Percentiles rank a stretch among this genome's conserved stretches.
phyloP scores from a whole-genome alignment of 1,140 invertebrate species.

The Penaeus vannamei region DNA sequence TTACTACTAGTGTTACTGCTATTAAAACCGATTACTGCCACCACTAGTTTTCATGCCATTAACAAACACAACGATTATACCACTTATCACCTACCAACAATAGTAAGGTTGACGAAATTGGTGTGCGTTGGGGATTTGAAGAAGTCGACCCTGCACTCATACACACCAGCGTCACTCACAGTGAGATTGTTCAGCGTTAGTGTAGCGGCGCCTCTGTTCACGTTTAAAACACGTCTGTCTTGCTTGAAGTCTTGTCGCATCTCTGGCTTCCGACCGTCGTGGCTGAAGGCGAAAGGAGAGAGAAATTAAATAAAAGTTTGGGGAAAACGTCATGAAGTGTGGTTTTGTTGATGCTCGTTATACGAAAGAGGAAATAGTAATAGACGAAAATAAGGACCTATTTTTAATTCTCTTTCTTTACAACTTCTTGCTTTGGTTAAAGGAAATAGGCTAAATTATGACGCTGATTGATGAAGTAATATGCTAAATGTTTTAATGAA shows the following conservation, averaged over 20 bases:
- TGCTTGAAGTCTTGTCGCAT: slow-evolving; percentile 50
- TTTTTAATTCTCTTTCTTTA: too few relatives aligned
- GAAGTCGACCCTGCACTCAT: slow-evolving; percentile 72
- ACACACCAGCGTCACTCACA: slow-evolving; percentile 69
- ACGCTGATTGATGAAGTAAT: too few relatives aligned
- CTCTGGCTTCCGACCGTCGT: slow-evolving; percentile 56
- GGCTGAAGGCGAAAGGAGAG: slow-evolving; percentile 21
- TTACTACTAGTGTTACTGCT: too few relatives aligned
- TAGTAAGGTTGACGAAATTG: slow-evolving; percentile 70
- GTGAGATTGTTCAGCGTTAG: slow-evolving; percentile 65
- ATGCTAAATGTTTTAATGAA: too few relatives aligned
- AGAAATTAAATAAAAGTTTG: not conserved
- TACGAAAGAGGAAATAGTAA: not conserved
- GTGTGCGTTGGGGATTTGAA: slow-evolving; percentile 71
- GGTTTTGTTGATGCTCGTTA: too few relatives aligned
- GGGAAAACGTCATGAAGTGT: not conserved
- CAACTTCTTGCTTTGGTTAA: too few relatives aligned
- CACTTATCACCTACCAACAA: slow-evolving; percentile 69
- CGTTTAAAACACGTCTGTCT: slow-evolving; percentile 38
- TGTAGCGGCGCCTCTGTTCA: slow-evolving; percentile 64
- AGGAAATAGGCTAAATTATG: too few relatives aligned
- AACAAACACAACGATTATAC: not conserved
- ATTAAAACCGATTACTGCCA: too few relatives aligned
- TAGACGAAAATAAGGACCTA: too few relatives aligned
- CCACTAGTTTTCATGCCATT: too few relatives aligned